A percentile compares a stretch with the other conserved stretches of the same genome.
Evolutionary conservation across 2,797 vertebrate genomes (phyloP).

Genomic region (Arrhamphus sclerolepis): DNA sequence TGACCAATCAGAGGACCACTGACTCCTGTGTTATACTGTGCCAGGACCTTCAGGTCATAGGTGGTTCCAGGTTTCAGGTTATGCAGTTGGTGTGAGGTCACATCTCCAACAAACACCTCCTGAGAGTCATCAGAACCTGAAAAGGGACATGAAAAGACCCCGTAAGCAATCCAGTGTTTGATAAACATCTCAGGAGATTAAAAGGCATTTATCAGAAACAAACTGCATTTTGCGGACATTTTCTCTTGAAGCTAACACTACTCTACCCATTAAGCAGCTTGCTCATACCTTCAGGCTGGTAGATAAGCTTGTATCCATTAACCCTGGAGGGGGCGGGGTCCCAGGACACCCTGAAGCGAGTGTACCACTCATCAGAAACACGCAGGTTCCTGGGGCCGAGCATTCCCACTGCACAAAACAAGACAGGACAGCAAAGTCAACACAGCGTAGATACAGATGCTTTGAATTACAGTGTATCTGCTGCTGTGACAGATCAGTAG

Average conservation of each 20-base stretch:
- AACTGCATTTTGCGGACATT: not conserved
- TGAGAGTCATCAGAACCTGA: conserved; percentile 85
- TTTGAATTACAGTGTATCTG: conserved; percentile 25
- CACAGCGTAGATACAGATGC: not conserved
- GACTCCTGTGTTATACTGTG: conserved; percentile 91
- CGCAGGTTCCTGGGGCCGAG: conserved; percentile 94
- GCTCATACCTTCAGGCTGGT: conserved; percentile 88
- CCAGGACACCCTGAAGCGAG: conserved; percentile 96
- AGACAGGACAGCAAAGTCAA: conserved; percentile 26
- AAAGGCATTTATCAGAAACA: not conserved
- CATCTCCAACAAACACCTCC: conserved; percentile 92
- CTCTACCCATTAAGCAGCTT: not conserved
- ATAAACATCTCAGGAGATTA: not conserved
- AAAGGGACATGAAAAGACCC: not conserved
- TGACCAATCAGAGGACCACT: conserved; percentile 89
- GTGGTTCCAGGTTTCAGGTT: conserved; percentile 93
- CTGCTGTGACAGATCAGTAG: conserved; percentile 31
- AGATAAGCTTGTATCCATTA: conserved; percentile 94
- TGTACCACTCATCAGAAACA: conserved; percentile 98
- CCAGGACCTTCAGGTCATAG: conserved; percentile 92
- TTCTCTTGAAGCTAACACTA: not conserved
- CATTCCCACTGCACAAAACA: conserved; percentile 86
- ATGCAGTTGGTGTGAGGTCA: conserved; percentile 89
- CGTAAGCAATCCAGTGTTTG: not conserved
- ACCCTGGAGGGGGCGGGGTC: conserved; percentile 91